Evolutionary conservation across 2,113 vertebrate species (phyloP).

Genomic region (Mola mola): DNA sequence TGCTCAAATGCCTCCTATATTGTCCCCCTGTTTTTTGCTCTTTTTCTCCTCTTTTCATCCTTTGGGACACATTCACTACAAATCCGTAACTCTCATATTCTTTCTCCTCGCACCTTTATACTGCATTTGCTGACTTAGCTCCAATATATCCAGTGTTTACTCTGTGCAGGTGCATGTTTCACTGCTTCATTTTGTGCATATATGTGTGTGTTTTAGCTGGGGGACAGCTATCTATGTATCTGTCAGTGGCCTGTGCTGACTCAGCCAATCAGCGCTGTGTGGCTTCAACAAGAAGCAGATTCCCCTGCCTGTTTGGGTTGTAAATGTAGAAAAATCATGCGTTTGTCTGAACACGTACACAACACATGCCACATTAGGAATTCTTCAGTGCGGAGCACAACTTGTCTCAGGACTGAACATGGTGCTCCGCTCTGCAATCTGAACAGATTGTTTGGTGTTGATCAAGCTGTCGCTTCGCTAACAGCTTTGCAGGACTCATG

Average conservation of each 20-base stretch:
- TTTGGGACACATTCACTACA: too few species aligned
- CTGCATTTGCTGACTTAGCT: too few species aligned
- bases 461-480: background rate
- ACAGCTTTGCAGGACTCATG: slow-evolving; percentile 2
- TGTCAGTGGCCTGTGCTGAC: slow-evolving; percentile 47
- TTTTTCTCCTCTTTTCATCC: background rate
- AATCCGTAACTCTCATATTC: slow-evolving; percentile 3
- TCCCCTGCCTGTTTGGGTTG: slow-evolving; percentile 20
- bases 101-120: slow-evolving; percentile 45
- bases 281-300: slow-evolving; percentile 22
- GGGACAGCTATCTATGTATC: slow-evolving; percentile 27
- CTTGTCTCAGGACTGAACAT: background rate
- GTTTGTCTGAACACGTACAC: slow-evolving; percentile 24
- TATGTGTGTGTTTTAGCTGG: background rate
- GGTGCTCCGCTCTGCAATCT: background rate
- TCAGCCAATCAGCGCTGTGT: slow-evolving; percentile 29
- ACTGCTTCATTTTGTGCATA: slow-evolving; percentile 3
- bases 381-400: slow-evolving; percentile 1
- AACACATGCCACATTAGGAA: slow-evolving; percentile 50
- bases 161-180: background rate
- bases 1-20: slow-evolving; percentile 23
- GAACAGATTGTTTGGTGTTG: background rate
- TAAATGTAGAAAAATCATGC: slow-evolving; percentile 33
- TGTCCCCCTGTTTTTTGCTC: slow-evolving; percentile 21
- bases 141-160: too few species aligned